These are phyloP conservation scores for Drosophila ohnishii DNA, from an alignment of 1,140 invertebrate genomes.

Conservation along the genomic window DNA sequence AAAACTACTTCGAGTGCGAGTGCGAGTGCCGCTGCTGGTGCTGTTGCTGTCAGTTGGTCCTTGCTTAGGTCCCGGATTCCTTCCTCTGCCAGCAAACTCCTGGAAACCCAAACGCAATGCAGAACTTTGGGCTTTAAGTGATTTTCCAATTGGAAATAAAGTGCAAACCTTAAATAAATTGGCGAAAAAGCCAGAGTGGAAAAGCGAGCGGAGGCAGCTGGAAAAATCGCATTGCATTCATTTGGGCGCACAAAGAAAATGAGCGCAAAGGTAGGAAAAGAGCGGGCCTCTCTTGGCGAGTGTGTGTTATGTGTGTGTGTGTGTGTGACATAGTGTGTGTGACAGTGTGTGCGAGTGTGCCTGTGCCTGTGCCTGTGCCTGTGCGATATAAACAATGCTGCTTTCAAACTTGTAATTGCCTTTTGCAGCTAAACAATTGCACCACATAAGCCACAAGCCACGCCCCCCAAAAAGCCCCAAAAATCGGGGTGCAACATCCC, in stretches of 20 bases:
- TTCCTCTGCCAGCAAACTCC: conserved; percentile 1
- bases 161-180: neutral
- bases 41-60: conserved; percentile 27
- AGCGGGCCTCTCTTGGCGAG: conserved; percentile 31
- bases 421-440: conserved; percentile 21
- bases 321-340: conserved; percentile 18
- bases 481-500: neutral
- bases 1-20: conserved; percentile 42
- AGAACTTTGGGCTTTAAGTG: conserved; percentile 8
- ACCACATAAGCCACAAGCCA: conserved; percentile 1
- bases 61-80: conserved; percentile 13
- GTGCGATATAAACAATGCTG: conserved; percentile 13
- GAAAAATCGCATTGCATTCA: conserved; percentile 64
- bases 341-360: conserved; percentile 7
- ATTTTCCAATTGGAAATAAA: conserved; percentile 5
- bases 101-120: conserved; percentile 12
- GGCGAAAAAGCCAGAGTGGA: neutral
- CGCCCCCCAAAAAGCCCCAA: neutral
- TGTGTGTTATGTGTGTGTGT: conserved; percentile 11
- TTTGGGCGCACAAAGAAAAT: conserved; percentile 77
- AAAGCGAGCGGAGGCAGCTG: conserved; percentile 30
- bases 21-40: conserved; percentile 39
- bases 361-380: neutral
- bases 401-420: conserved; percentile 16
- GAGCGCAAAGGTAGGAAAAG: conserved; percentile 77